Evolutionary conservation across 2,888 invertebrate species (phyloP), one percentile per base, ranked within the genome.

Genomic region (Fissipunctia ypsillon): DNA sequence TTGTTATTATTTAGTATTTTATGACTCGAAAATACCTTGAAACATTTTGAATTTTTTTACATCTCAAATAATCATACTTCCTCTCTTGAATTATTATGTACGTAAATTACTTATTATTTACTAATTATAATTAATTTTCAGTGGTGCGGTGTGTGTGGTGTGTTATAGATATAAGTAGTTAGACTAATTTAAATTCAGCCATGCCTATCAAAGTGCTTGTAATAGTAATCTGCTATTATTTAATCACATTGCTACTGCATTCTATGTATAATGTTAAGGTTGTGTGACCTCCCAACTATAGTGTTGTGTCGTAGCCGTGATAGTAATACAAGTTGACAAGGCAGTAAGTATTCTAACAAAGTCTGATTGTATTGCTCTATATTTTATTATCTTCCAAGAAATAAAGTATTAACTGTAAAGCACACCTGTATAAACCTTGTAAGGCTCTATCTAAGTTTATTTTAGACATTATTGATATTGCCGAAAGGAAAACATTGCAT

Each of bases 241-340:
- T 10, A 43, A 38, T 76, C 14, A 43, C n/a, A 54, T 65, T 64
- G 28, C 28, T 75, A 43, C 48, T 61, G 28, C 41, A 61, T 73
- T 73, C 2, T 31, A 70, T 10, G n/a, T n/a, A 22, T 16, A 73
- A 19, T 7, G 12, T 14, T 35, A 19, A 28, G 45, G 16, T 76
- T 19, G 19, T 76, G 5, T 48, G 16, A 41, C 45, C 45, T 56
- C 31, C 16, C 9, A 16, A 41, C 31, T 31, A 25, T 16, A 61
- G 19, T 0, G 3, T n/a, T 35, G 35, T 41, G 9, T 38, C 10
- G 25, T 25, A 43, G 59, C 14, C 0, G 16, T 48, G n/a, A 59
- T 31, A 28, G 4, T 7, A 69, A 19, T 31, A 45, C 0, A 28
- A 43, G 22, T 52, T 76, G 7, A 38, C 9, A 28, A 31, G n/a